Conservation (phyloP, 92 coral and sea anemone species). For the Palythoa grandiflora region DNA sequence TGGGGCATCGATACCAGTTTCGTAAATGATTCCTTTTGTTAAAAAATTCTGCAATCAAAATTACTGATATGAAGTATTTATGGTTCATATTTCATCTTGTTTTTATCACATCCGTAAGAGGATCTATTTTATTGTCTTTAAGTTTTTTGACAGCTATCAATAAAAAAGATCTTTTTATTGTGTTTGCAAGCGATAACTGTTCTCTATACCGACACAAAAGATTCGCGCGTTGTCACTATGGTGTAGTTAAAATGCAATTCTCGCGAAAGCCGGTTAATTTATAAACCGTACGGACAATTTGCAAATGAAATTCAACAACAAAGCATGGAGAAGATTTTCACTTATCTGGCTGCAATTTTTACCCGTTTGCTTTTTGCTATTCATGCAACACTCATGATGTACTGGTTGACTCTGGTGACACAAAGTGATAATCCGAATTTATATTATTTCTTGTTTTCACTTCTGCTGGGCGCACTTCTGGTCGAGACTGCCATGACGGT, state of each 20-base stretch:
- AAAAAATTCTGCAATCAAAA: not conserved
- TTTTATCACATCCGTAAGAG: slow-evolving; percentile 25
- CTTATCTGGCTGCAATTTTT: slow-evolving; percentile 87
- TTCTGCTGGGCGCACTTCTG: slow-evolving; percentile 71
- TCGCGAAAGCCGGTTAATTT: slow-evolving; percentile 20
- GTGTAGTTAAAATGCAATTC: slow-evolving; percentile 34
- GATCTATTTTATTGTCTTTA: slow-evolving; percentile 19
- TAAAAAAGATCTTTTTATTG: not conserved
- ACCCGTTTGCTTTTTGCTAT: slow-evolving; percentile 84
- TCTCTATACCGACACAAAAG: slow-evolving; percentile 3
- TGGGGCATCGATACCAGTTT: not conserved
- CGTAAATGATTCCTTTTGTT: not conserved
- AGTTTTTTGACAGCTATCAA: slow-evolving; percentile 42
- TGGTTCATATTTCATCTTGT: not conserved
- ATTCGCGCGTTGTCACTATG: slow-evolving; percentile 29
- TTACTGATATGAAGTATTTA: not conserved
- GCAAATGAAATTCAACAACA: slow-evolving; percentile 17
- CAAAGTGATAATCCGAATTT: slow-evolving; percentile 48
- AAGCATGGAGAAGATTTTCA: slow-evolving; percentile 87
- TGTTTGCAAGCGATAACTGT: not conserved
- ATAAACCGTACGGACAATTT: not conserved
- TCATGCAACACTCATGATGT: slow-evolving; percentile 84
- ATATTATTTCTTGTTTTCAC: slow-evolving; percentile 75
- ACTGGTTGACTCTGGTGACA: slow-evolving; percentile 84
- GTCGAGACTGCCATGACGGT: slow-evolving; percentile 88